Evolutionary conservation across 2,888 invertebrate species (phyloP).

Genomic region (Glyphotaelius pellucidus): DNA sequence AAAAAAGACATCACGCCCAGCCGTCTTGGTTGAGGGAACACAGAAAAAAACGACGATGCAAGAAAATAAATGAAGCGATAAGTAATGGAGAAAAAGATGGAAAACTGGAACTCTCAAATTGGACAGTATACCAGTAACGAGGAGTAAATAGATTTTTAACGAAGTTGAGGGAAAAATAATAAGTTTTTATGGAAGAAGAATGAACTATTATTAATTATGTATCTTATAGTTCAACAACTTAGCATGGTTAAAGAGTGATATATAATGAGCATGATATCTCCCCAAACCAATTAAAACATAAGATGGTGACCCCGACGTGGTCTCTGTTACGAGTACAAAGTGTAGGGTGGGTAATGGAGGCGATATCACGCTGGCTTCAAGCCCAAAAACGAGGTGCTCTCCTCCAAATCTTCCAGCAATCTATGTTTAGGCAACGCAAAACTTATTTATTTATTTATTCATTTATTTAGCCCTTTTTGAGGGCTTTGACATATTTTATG

Average conservation of each 20-base stretch:
- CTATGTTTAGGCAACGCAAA: no score
- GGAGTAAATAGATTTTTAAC: background rate
- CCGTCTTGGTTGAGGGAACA: background rate
- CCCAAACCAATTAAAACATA: background rate
- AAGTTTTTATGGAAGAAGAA: background rate
- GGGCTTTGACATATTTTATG: no score
- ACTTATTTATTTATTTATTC: no score
- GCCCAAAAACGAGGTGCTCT: no score
- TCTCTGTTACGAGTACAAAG: background rate
- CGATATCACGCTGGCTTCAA: no score
- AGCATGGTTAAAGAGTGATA: background rate
- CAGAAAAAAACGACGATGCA: background rate
- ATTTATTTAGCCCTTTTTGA: no score
- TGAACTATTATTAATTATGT: background rate
- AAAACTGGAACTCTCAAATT: background rate
- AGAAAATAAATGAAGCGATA: slow-evolving; percentile 2
- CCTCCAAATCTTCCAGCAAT: no score
- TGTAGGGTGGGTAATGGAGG: no score
- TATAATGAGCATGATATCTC: background rate
- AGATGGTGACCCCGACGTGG: background rate
- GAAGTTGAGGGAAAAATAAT: background rate
- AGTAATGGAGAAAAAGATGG: background rate
- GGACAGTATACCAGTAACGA: background rate
- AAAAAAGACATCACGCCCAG: background rate
- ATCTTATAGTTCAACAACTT: background rate